These are phyloP conservation scores for Xiphophorus birchmanni DNA, from an alignment of 2,797 vertebrate species.

Conservation along the genomic window DNA sequence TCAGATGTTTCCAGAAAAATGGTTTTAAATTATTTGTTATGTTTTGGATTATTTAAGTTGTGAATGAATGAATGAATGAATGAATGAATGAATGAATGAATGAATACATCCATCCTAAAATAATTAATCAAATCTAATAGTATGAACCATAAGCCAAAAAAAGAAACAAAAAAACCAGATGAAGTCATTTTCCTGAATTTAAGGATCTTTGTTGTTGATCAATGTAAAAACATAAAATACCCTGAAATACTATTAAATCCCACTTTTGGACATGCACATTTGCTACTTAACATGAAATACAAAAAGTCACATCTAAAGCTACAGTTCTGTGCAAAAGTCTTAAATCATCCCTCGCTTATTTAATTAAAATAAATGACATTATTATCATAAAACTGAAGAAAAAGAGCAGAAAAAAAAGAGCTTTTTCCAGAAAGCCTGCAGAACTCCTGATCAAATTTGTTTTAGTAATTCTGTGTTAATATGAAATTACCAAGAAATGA, in stretches of 20 bases:
- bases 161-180: background rate
- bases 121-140: background rate
- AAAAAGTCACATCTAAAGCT: background rate
- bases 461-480: background rate
- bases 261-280: background rate
- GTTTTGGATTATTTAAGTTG: background rate
- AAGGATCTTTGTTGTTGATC: background rate
- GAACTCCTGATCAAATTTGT: background rate
- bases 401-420: background rate
- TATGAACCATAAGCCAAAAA: background rate
- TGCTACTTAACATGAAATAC: background rate
- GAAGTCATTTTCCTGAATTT: background rate
- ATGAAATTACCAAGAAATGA: background rate
- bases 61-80: too few species aligned
- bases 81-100: too few species aligned
- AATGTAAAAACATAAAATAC: background rate
- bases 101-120: background rate
- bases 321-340: background rate
- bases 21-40: background rate
- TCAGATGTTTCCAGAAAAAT: background rate
- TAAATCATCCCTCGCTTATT: background rate
- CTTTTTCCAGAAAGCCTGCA: background rate
- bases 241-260: background rate
- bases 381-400: background rate
- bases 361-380: background rate